Base-by-base conservation (phyloP, 1,140 invertebrate species). In the Nebria ingens region DNA sequence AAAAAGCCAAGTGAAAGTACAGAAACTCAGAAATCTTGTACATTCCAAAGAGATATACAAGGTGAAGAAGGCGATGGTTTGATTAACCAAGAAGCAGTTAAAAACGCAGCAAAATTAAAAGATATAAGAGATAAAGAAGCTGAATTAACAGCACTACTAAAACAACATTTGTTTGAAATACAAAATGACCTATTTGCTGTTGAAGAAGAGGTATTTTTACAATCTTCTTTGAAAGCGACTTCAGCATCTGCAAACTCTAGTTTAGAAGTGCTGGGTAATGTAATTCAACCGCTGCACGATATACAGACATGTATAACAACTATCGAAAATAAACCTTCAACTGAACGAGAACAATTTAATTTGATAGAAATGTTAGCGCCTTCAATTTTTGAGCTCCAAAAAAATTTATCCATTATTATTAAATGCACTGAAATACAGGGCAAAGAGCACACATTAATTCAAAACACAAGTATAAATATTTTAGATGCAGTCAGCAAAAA, bases 391-490 rank as follows among this genome's bases (percentile, higher is more conserved):
- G 71, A 75, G 21, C 64, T 85, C 11, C 78, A 84, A 63, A 76
- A 80, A 66, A 77, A 76, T 55, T 67, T 85, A 20, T 74, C 77
- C 34, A 71, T 84, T 4, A 75, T 85, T 56, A 80, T 83, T 67
- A 84, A 84, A 66, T 83, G 82, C 63, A 75, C 84, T 25, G 79
- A 82, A 60, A 73, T 83, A 21, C 79, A 83, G 66, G 79, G 77
- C 54, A 77, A 76, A 17, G 78, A 78, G 13, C 79, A 76, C 55
- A 83, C 81, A 1, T 66, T 84, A 19, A 79, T 83, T 1, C 79
- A 82, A 61, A 74, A 76, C 61, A 83, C 80, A 0, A 82, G 80
- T 61, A 73, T 79, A 40, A 79, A 76, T 63, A 74, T 83, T 50
- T 71, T 83, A 51, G 76, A 80, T 60, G 79, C 71, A 15, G 75